Percentiles rank a stretch among this genome's conserved stretches.
These are phyloP conservation scores for Lanius ludovicianus DNA, from an alignment of 2,113 vertebrate species.

Conservation along the genomic window DNA sequence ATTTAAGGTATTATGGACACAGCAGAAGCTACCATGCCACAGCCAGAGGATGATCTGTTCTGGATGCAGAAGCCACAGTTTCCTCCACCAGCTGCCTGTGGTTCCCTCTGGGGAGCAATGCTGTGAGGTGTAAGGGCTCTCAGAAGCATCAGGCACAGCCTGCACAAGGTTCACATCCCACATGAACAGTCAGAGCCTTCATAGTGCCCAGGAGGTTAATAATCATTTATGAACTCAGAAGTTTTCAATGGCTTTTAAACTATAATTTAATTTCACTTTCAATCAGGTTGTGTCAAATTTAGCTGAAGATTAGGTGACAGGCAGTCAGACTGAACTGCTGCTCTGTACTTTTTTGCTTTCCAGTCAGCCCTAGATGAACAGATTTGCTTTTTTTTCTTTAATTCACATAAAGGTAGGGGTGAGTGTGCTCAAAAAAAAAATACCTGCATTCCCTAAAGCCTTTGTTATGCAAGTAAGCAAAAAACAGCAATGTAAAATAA, in stretches of 20 bases:
- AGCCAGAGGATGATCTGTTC: neutral
- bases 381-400: neutral
- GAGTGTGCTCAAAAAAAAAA: neutral
- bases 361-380: neutral
- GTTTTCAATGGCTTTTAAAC: neutral
- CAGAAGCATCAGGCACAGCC: neutral
- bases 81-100: neutral
- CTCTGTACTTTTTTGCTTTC: neutral
- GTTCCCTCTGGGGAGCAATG: neutral
- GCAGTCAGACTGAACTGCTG: neutral
- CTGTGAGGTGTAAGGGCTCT: neutral
- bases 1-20: neutral
- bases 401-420: neutral
- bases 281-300: constrained; percentile 5
- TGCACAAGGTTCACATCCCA: neutral
- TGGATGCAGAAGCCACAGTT: fast-evolving
- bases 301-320: neutral
- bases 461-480: constrained; percentile 3
- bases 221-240: neutral
- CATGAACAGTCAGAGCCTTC: neutral
- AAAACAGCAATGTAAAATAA: neutral
- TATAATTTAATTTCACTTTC: constrained; percentile 31
- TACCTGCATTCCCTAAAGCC: neutral
- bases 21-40: neutral
- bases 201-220: neutral